phyloP scores from a whole-genome alignment of 2,888 invertebrate species.

The Pyrrhia umbra region DNA sequence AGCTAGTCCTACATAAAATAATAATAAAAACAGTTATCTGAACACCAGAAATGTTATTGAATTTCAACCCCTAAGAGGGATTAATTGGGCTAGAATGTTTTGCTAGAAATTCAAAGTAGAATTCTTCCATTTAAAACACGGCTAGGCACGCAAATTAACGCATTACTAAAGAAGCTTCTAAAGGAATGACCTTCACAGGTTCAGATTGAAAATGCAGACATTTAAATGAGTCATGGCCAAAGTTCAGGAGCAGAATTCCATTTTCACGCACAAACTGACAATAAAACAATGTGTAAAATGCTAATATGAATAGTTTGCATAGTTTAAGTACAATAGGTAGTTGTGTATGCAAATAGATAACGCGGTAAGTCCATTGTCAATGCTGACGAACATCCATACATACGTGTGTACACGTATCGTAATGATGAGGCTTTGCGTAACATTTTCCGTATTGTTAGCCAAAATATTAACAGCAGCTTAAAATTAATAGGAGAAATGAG shows the following conservation, averaged over 20 bases:
- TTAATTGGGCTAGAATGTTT: too few relatives aligned
- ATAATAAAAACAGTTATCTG: too few relatives aligned
- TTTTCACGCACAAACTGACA: conserved; percentile 21
- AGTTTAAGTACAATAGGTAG: conserved; percentile 22
- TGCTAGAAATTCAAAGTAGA: too few relatives aligned
- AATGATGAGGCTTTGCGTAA: conserved; percentile 12
- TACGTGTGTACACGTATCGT: conserved; percentile 21
- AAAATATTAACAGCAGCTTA: neutral
- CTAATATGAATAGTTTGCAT: conserved; percentile 11
- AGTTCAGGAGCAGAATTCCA: neutral
- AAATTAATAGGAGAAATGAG: neutral
- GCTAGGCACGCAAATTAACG: too few relatives aligned
- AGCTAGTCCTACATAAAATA: too few relatives aligned
- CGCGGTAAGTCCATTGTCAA: conserved; percentile 64
- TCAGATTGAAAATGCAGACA: too few relatives aligned
- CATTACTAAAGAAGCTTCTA: too few relatives aligned
- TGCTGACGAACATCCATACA: conserved; percentile 25
- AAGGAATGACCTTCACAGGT: too few relatives aligned
- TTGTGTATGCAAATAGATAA: conserved; percentile 42
- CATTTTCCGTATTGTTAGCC: conserved; percentile 17
- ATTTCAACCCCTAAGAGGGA: too few relatives aligned
- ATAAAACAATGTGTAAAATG: conserved; percentile 31
- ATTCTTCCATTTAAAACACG: too few relatives aligned
- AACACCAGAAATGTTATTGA: too few relatives aligned
- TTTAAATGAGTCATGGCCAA: neutral